Conservation (phyloP, 2,888 invertebrate species). For the Zaprionus obscuricornis region DNA sequence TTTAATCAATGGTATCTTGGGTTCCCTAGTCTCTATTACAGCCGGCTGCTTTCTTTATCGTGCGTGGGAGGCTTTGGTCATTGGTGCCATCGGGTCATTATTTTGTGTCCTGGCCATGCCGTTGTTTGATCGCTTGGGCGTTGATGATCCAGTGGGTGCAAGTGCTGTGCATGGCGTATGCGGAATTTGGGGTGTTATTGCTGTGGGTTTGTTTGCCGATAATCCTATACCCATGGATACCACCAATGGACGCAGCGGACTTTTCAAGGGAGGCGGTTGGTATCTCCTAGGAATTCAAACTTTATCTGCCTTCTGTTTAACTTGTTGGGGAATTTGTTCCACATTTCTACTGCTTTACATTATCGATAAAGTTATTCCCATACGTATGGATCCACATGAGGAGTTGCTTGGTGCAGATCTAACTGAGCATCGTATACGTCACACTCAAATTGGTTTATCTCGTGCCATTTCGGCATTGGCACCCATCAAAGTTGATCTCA, state of each 20-base stretch:
- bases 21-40: slow-evolving; percentile 93
- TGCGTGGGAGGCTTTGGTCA: slow-evolving; percentile 93
- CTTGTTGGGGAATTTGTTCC: slow-evolving; percentile 89
- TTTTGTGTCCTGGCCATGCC: slow-evolving; percentile 89
- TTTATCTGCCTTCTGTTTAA: slow-evolving; percentile 88
- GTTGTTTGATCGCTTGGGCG: slow-evolving; percentile 89
- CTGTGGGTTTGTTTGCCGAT: slow-evolving; percentile 95
- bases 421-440: slow-evolving; percentile 92
- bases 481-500: slow-evolving; percentile 85
- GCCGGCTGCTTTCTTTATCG: slow-evolving; percentile 94
- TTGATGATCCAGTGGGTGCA: slow-evolving; percentile 95
- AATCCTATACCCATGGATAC: slow-evolving; percentile 92
- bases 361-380: slow-evolving; percentile 90
- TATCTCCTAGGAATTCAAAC: slow-evolving; percentile 93
- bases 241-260: slow-evolving; percentile 89
- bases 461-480: slow-evolving; percentile 90
- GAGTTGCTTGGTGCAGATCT: slow-evolving; percentile 95
- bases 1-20: slow-evolving; percentile 94
- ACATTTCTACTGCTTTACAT: slow-evolving; percentile 91
- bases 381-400: slow-evolving; percentile 93
- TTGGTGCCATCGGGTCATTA: slow-evolving; percentile 91
- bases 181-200: slow-evolving; percentile 88
- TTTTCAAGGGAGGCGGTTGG: slow-evolving; percentile 94
- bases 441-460: slow-evolving; percentile 87
- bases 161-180: slow-evolving; percentile 94